Evolutionary conservation across 2,797 vertebrate species (phyloP), one percentile per base, ranked within the genome.

Genomic region (Falco biarmicus): DNA sequence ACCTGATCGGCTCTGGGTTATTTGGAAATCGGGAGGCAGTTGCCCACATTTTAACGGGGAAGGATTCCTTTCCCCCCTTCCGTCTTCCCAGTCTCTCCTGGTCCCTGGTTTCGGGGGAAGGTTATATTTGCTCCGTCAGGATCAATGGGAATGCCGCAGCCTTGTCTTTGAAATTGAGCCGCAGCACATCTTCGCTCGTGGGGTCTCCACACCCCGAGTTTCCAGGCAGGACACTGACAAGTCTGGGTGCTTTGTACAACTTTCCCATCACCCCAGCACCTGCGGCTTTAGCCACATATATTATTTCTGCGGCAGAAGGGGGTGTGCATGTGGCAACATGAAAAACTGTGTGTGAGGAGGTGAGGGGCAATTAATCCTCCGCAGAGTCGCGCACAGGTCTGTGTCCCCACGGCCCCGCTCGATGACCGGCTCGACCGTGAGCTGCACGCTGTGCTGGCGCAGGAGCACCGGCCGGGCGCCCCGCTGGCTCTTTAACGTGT

Each of bases 231-330:
- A 96, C 87, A 60, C 29, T 16, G 91, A 69, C 73, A 56, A 95
- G 74, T 91, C 47, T 45, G 60, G 84, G 74, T 54, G 64, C 22
- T 69, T 96, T 95, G 93, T 90, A 91, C 89, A 97, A 97, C 90
- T 97, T 97, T 79, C 94, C 94, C 73, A 75, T 41, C 89, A 73
- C 64, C 87, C n/a, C 89, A 82, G 87, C 95, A 98, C 97, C 96
- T 98, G 96, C 91, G 86, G 88, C 91, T 96, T 94, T 59, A 43
- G 76, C 80, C 91, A 93, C 93, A 80, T 31, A 17, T 12, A 31
- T 96, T 84, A 89, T 94, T 93, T 93, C 79, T 65, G 78, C 26
- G 28, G 82, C 82, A 90, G 93, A 43, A 85, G 64, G 16, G 51
- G 65, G 26, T 87, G 65, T 56, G 74, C 70, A 56, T 70, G 94